Conservation (phyloP, 2,888 invertebrate species). For the Lepidocyrtoides sp. region DNA sequence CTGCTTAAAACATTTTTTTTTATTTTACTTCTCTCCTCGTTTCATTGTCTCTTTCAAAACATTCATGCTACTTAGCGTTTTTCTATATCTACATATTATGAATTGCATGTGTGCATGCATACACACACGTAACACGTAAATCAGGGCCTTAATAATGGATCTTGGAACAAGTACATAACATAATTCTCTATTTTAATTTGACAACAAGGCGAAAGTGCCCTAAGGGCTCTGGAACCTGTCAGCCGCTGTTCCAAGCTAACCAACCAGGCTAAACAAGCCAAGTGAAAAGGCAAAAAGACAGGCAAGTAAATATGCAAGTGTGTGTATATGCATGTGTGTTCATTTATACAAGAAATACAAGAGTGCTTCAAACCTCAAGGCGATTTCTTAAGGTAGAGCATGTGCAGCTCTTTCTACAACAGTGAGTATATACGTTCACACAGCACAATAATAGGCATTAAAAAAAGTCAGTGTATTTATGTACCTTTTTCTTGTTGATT, state of each 20-base stretch:
- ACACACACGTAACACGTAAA: slow-evolving; percentile 80
- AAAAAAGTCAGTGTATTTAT: slow-evolving; percentile 19
- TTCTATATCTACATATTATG: slow-evolving; percentile 34
- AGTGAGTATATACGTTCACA: slow-evolving; percentile 1
- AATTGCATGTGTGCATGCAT: slow-evolving; percentile 4
- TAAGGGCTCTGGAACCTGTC: slow-evolving; percentile 85
- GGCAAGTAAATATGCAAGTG: neutral
- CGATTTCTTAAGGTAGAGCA: slow-evolving; percentile 73
- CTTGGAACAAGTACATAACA: slow-evolving; percentile 82
- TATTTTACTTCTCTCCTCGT: neutral
- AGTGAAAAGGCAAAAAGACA: neutral
- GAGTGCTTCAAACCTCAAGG: slow-evolving; percentile 79
- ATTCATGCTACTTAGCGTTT: slow-evolving; percentile 59
- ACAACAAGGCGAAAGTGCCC: slow-evolving; percentile 85
- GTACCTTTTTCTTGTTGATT: slow-evolving; percentile 62
- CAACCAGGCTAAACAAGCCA: slow-evolving; percentile 53
- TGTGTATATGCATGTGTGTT: neutral
- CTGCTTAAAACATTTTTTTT: slow-evolving; percentile 48
- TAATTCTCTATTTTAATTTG: slow-evolving; percentile 85
- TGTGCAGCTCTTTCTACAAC: slow-evolving; percentile 31
- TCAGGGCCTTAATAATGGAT: slow-evolving; percentile 85
- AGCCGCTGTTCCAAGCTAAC: slow-evolving; percentile 71
- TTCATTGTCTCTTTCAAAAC: slow-evolving; percentile 56
- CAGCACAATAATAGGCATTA: slow-evolving; percentile 28
- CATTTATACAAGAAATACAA: neutral